Evolutionary conservation across 2,113 vertebrate genomes (phyloP), one percentile per base, ranked within the genome.

Genomic region (Varanus salvator): DNA sequence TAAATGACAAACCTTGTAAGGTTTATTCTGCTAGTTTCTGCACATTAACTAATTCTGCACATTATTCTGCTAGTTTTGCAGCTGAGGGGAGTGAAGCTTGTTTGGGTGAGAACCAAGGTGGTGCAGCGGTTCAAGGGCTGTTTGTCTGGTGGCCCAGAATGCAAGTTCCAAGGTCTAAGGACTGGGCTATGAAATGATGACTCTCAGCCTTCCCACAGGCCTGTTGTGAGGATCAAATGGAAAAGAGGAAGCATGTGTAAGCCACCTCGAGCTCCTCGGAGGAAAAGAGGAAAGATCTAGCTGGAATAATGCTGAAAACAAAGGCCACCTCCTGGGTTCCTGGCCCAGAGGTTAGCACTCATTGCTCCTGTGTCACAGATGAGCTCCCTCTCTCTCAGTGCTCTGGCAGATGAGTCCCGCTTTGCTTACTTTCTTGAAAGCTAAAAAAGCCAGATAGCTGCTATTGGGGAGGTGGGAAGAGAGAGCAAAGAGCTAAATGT

Each of bases 391-490:
- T 5, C 54, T 6, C 87, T 54, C 85, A 83, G 71, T 91, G 80
- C 89, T 85, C 87, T 25, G 64, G 11, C 76, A 50, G 57, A 50
- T 14, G 4, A 69, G 29, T n/a, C 66, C 9, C n/a, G 85, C 54
- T 69, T 19, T 3, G 7, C 90, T 87, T 74, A 7, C 93, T 78
- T 71, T n/a, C 75, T 89, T 57, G 27, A 89, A 60, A 90, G 90
- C 82, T 29, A 3, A 0, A 1, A 80, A 85, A 89, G 83, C 78
- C 84, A 0, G 3, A 71, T 27, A 57, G 68, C 78, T 87, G 89
- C 93, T 84, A 31, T 11, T 44, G 34, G 52, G 85, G n/a, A 17
- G 25, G 8, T 12, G 54, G 75, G 6, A 1, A 27, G 48, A 27
- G 19, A 50, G 23, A 83, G 57, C 29, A 66, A 78, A 81, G 5